Evolutionary conservation across 1,140 invertebrate genomes (phyloP).

Genomic region (Drosophila asahinai): DNA sequence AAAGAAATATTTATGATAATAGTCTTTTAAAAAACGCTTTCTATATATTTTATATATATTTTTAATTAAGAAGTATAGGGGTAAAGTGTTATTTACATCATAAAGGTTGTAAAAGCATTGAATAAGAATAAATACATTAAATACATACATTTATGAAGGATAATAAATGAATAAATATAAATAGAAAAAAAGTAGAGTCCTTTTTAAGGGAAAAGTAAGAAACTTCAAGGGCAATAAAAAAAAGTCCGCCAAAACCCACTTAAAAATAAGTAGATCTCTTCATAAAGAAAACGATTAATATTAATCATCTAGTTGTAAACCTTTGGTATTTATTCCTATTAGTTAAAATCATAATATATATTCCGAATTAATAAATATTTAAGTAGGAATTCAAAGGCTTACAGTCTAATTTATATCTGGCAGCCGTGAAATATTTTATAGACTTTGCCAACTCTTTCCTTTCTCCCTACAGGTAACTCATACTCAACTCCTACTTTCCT

Average conservation of each 20-base stretch:
- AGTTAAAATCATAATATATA: background rate
- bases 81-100: too few species aligned
- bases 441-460: background rate
- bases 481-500: background rate
- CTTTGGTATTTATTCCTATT: background rate
- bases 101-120: background rate
- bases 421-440: background rate
- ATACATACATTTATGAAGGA: too few species aligned
- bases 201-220: too few species aligned
- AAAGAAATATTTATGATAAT: background rate
- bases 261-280: too few species aligned
- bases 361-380: too few species aligned
- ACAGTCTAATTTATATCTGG: too few species aligned
- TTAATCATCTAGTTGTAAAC: background rate
- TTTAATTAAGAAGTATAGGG: background rate
- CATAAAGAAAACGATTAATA: accelerated
- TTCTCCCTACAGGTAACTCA: background rate
- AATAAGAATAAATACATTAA: background rate
- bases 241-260: background rate
- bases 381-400: too few species aligned
- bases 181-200: background rate
- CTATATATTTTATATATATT: background rate
- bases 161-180: background rate
- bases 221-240: background rate
- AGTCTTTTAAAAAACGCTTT: accelerated